Evolutionary conservation across 30 jellyfish, hydroid and myxozoan species (phyloP), one percentile per base, ranked within the genome.

Genomic region (Turritopsis dohrnii): DNA sequence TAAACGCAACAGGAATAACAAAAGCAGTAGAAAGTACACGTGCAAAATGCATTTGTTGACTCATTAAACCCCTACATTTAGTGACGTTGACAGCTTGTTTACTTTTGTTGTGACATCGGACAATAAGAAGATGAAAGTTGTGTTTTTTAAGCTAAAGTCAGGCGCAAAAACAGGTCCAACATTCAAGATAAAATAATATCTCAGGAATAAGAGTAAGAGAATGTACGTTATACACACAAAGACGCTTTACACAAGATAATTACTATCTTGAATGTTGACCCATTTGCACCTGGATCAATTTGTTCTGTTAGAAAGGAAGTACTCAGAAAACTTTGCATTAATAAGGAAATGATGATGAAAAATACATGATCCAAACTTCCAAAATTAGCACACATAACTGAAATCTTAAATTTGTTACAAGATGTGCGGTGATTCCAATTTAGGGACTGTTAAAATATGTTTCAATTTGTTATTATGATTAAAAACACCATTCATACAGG

Each of bases 21-120:
- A 41, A 41, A 41, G 60, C 60, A 41, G 60, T 41, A 41, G 60
- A 41, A 41, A 41, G 60, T n/a, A n/a, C n/a, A n/a, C n/a, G n/a
- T n/a, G n/a, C n/a, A n/a, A n/a, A n/a, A n/a, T 41, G 60, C 60
- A 41, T 41, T 41, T 41, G 60, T 41, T 69, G 77, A 69, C 77
- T 69, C 77, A 69, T 69, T 69, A 69, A 69, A 69, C 77, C 77
- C 77, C 77, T 69, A 69, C 77, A 69, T 69, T 16, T 69, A 69
- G 77, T 69, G 16, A 69, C 16, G 77, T 69, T 69, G 77, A 69
- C 30, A 26, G 77, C 16, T 69, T 69, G 77, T 69, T 69, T 69
- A 69, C 77, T 69, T 69, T 69, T 17, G 77, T 69, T 41, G 60
- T 69, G 77, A 69, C 77, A 69, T 69, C 30, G 16, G 77, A 69